Evolutionary conservation across 2,888 invertebrate species (phyloP).

Genomic region (Andrena hattorfiana): DNA sequence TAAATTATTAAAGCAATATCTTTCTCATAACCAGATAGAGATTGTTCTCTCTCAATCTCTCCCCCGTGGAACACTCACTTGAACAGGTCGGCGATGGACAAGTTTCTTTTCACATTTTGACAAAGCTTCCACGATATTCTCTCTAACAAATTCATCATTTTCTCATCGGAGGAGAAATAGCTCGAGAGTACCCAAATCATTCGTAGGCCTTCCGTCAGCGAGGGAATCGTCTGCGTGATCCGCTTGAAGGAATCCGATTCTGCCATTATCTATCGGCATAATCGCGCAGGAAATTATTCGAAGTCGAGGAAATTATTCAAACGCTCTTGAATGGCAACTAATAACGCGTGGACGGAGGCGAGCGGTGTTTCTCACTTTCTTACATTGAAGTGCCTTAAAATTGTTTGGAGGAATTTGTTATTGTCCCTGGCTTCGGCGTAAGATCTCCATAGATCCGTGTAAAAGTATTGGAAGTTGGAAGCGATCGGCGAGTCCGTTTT

Average conservation of each 20-base stretch:
- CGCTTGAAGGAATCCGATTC: conserved; percentile 90
- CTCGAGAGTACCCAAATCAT: conserved; percentile 97
- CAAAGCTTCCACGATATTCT: conserved; percentile 94
- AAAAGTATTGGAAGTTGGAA: conserved; percentile 88
- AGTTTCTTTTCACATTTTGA: conserved; percentile 90
- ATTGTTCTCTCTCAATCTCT: neutral
- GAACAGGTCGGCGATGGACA: conserved; percentile 91
- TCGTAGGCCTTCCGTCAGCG: conserved; percentile 93
- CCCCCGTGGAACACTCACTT: conserved; percentile 86
- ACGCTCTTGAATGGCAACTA: no score
- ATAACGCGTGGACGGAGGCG: no score
- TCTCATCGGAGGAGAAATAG: conserved; percentile 93
- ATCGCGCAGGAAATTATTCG: neutral
- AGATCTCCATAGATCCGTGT: conserved; percentile 88
- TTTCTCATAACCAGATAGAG: neutral
- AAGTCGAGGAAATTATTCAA: neutral
- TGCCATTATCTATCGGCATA: conserved; percentile 87
- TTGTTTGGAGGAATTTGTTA: conserved; percentile 91
- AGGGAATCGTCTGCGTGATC: conserved; percentile 91
- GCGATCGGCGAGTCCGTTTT: conserved; percentile 86
- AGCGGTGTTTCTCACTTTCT: neutral
- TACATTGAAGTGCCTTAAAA: conserved; percentile 90
- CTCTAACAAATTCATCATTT: conserved; percentile 93
- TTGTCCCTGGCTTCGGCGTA: conserved; percentile 92
- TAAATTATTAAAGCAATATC: neutral